Evolutionary conservation across 1,140 invertebrate genomes (phyloP), one percentile per base, ranked within the genome.

Genomic region (Eurosta solidaginis): DNA sequence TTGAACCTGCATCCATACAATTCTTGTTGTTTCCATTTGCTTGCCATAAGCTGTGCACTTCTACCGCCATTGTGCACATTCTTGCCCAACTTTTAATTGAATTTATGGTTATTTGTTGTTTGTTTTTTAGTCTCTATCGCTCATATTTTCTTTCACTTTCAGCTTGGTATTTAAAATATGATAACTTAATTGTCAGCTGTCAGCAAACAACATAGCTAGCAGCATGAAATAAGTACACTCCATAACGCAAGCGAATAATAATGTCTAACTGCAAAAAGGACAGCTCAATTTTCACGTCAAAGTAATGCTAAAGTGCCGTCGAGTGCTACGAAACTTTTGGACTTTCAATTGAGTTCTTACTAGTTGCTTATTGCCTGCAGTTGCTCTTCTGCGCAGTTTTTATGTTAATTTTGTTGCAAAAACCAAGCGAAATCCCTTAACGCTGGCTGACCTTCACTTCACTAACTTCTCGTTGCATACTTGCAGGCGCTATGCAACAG

Each of bases 161-260:
- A 27, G 54, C 14, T 63, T 63, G 54, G 5, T 20, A 40, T 63
- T 68, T 40, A 40, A n/a, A 68, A 68, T 68, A 40, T 42, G 33
- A 68, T 42, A 68, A 68, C 59, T 22, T 68, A 68, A 68, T 68
- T 68, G 59, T 17, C 59, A 68, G 59, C 59, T 68, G 59, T 68
- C 59, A 40, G 59, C 33, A 68, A 42, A 40, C 59, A 42, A 40
- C 59, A 68, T 20, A 17, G 7, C 45, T 3, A 36, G 36, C 59
- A 40, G 36, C 59, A 3, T n/a, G n/a, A n/a, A n/a, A n/a, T n/a
- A n/a, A n/a, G n/a, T n/a, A 2, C 59, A 40, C 17, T n/a, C 12
- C 17, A n/a, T 33, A 22, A 33, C 54, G 4, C 14, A 3, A 36
- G 25, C 54, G 17, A 63, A 49, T 4, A 12, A 36, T 29, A 59